These are phyloP conservation scores for Phoxinus dragarum DNA, from an alignment of 2,797 vertebrate species.

Conservation along the genomic window DNA sequence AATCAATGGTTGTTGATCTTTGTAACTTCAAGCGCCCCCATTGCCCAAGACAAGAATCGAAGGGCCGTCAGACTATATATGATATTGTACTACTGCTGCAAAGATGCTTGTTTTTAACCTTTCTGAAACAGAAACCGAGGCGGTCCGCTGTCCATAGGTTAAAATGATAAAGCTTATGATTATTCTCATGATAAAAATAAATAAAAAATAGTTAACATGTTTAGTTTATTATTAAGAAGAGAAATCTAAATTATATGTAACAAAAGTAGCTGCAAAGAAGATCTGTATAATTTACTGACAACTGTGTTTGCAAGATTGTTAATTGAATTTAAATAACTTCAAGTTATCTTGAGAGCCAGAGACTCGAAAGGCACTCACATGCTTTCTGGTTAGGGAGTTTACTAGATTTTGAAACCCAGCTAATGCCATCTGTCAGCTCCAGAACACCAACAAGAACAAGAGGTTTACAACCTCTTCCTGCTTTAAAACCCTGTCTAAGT, in stretches of 20 bases:
- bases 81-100: not conserved
- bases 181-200: not conserved
- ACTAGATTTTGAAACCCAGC: conserved; percentile 21
- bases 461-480: conserved; percentile 15
- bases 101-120: not conserved
- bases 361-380: not conserved
- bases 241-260: not conserved
- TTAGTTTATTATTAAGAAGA: not conserved
- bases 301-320: not conserved
- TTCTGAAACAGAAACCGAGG: not conserved
- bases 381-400: not conserved
- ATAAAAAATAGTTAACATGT: not conserved
- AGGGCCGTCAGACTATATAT: not conserved
- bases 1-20: not conserved
- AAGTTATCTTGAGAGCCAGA: not conserved
- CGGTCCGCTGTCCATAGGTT: not conserved
- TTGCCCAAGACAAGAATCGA: not conserved
- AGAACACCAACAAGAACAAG: not conserved
- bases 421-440: conserved; percentile 24
- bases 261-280: not conserved
- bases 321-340: not conserved
- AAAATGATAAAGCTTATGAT: not conserved
- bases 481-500: conserved; percentile 3
- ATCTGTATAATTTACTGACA: not conserved
- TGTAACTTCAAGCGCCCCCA: not conserved